Evolutionary conservation across 2,888 invertebrate genomes (phyloP), one percentile per base, ranked within the genome.

Genomic region (Nezara viridula): DNA sequence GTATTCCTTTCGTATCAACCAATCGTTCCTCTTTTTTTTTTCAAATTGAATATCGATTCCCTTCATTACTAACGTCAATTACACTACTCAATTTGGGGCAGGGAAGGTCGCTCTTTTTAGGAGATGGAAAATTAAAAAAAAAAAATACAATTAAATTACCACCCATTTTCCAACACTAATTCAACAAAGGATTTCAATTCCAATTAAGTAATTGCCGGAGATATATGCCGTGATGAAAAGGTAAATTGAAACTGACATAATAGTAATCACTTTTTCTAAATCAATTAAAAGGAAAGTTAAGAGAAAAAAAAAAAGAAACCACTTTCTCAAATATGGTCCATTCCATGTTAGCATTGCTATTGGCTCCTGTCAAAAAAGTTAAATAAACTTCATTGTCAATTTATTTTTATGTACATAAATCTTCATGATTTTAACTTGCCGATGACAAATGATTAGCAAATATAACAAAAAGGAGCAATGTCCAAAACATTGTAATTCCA

Each of bases 151-250:
- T 88, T 88, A 88, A 88, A 88, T 88, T 88, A 88, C 88, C 21
- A 49, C 88, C 88, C 73, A 88, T 88, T 88, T 88, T 66, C 47
- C 73, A 73, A 88, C 88, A 47, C 19, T 88, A 88, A 88, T 73
- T 73, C 88, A 73, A 88, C 88, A 88, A 88, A 88, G 88, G 88
- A 88, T 88, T 88, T 88, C 88, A 88, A 55, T 47, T 87, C 66
- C 88, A 88, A 88, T 88, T 88, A 88, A 88, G 47, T 88, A 88
- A 88, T 88, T 88, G 88, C 66, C 73, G 12, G 66, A 14, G 73
- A 73, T 88, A 88, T 88, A 49, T 88, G 60, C 16, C 44, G 49
- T 88, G 88, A 66, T 88, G 73, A 88, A 88, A 86, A 86, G 60
- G 60, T 55, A 86, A 60, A 86, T 86, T 86, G 60, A 86, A 88